Conservation (phyloP, 2,113 vertebrate species). For the Oncorhynchus tshawytscha region DNA sequence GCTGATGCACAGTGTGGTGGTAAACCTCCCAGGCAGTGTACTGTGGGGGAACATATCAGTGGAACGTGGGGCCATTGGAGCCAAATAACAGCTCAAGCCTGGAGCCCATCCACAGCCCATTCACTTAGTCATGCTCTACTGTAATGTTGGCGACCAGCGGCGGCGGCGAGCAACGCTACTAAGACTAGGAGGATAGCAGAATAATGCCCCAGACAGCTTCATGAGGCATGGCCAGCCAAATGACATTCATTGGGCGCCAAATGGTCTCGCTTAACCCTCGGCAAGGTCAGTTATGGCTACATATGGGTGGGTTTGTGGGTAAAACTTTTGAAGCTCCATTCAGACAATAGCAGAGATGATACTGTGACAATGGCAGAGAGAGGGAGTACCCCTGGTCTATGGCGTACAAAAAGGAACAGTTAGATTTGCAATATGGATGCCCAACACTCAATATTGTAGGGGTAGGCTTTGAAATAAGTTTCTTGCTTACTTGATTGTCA, state of each 20-base stretch:
- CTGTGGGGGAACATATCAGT: slow-evolving; percentile 15
- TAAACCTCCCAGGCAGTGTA: slow-evolving; percentile 11
- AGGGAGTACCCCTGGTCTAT: neutral
- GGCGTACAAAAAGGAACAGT: too few species aligned
- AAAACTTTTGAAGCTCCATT: slow-evolving; percentile 41
- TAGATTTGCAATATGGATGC: too few species aligned
- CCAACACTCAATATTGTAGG: too few species aligned
- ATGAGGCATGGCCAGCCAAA: slow-evolving; percentile 69
- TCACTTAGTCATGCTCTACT: slow-evolving; percentile 71
- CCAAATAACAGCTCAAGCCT: slow-evolving; percentile 43
- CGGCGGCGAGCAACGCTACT: slow-evolving; percentile 36
- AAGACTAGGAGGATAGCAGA: slow-evolving; percentile 40
- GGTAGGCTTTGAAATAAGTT: too few species aligned
- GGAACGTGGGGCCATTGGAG: slow-evolving; percentile 37
- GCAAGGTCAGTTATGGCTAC: slow-evolving; percentile 63
- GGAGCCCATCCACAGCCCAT: slow-evolving; percentile 26
- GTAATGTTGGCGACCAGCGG: slow-evolving; percentile 64
- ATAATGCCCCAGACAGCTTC: slow-evolving; percentile 65
- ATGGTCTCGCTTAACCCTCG: slow-evolving; percentile 59
- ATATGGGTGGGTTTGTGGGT: slow-evolving; percentile 30
- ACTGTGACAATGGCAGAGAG: slow-evolving; percentile 19
- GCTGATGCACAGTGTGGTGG: neutral
- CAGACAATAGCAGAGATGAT: neutral
- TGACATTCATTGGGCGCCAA: slow-evolving; percentile 65
- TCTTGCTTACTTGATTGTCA: neutral